Evolutionary conservation across 2,888 invertebrate genomes (phyloP).

Genomic region (Ophioninae sp.): DNA sequence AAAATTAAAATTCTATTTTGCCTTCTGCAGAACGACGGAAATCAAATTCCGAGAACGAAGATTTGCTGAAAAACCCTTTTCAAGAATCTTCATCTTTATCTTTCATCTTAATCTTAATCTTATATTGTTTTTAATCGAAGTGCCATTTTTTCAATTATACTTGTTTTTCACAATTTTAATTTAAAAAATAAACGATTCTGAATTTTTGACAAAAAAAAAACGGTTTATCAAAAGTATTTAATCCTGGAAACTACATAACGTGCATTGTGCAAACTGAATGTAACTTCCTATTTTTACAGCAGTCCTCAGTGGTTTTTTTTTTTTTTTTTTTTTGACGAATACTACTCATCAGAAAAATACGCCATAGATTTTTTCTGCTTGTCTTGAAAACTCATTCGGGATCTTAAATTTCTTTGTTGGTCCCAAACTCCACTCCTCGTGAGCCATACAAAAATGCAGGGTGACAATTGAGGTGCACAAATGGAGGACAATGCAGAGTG

Average conservation of each 20-base stretch:
- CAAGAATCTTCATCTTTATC: neutral
- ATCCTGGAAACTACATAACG: too few species aligned
- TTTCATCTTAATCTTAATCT: too few species aligned
- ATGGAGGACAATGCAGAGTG: too few species aligned
- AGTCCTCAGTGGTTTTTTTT: too few species aligned
- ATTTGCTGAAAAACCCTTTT: neutral
- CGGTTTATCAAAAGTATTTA: too few species aligned
- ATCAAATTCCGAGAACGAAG: neutral
- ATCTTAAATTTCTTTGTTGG: neutral
- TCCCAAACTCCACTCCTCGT: neutral
- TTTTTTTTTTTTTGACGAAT: neutral
- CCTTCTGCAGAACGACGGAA: neutral
- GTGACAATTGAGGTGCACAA: neutral
- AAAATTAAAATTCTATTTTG: neutral
- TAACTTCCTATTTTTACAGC: neutral
- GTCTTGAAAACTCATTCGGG: neutral
- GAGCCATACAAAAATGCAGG: neutral
- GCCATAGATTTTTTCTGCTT: neutral
- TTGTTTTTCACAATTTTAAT: too few species aligned
- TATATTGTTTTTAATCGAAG: too few species aligned
- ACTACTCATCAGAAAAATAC: neutral
- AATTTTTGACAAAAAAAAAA: too few species aligned
- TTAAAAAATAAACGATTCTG: too few species aligned
- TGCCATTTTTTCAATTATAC: too few species aligned
- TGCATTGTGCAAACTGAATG: neutral